A percentile compares a stretch with the other conserved stretches of the same genome.
Conservation (phyloP, 1,140 invertebrate genomes). For the Acromyrmex charruanus region DNA sequence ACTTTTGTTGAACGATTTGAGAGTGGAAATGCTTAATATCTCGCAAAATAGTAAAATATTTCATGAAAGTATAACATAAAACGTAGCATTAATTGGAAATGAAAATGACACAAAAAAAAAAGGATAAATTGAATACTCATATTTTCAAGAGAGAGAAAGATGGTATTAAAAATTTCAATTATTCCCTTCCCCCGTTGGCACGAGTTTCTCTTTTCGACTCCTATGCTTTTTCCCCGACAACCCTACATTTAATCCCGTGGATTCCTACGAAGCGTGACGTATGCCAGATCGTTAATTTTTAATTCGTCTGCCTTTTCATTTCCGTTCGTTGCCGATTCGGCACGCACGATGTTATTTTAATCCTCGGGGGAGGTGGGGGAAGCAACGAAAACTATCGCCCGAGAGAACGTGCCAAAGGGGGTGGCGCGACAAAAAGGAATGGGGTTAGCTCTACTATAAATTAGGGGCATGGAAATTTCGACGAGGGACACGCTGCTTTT, state of each 20-base stretch:
- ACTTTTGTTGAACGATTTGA: neutral
- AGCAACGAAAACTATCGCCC: conserved; percentile 33
- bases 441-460: conserved; percentile 67
- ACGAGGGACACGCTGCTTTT: conserved; percentile 45
- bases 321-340: conserved; percentile 68
- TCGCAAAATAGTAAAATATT: conserved; percentile 36
- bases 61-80: conserved; percentile 9
- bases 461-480: conserved; percentile 70
- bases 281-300: conserved; percentile 73
- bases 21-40: neutral
- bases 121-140: neutral
- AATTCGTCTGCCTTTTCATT: conserved; percentile 67
- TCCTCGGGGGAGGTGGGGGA: conserved; percentile 35
- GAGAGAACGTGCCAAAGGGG: conserved; percentile 25
- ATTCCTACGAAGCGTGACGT: conserved; percentile 73
- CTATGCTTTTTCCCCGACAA: conserved; percentile 16
- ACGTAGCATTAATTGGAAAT: neutral
- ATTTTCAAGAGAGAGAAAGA: neutral
- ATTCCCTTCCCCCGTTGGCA: neutral
- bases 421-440: conserved; percentile 57
- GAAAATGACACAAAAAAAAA: neutral
- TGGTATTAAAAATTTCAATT: conserved; percentile 47
- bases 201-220: conserved; percentile 38
- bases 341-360: conserved; percentile 74
- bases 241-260: conserved; percentile 59